Evolutionary conservation across 2,888 invertebrate species (phyloP).

Genomic region (Drosophila demipolita): DNA sequence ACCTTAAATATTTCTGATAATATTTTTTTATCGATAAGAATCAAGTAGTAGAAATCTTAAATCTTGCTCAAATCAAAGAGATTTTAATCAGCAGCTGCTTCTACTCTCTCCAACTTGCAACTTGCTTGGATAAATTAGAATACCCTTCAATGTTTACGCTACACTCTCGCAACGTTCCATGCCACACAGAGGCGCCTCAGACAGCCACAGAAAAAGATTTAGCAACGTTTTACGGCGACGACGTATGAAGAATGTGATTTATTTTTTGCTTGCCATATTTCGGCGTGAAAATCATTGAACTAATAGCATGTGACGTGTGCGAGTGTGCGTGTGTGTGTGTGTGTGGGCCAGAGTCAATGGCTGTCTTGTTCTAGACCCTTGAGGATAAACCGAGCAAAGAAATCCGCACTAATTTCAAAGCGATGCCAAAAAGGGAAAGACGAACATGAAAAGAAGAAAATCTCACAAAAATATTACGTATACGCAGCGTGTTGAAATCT

Average conservation of each 20-base stretch:
- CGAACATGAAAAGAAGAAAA: conserved; percentile 16
- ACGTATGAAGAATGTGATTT: conserved; percentile 61
- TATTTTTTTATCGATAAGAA: background rate
- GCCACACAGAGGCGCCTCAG: conserved; percentile 37
- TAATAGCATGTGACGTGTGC: conserved; percentile 76
- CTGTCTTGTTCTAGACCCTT: conserved; percentile 60
- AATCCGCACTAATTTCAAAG: conserved; percentile 75
- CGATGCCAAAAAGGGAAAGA: conserved; percentile 11
- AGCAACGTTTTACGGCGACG: conserved; percentile 31
- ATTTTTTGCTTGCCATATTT: conserved; percentile 51
- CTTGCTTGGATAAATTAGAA: background rate
- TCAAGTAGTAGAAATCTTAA: background rate
- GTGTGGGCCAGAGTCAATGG: conserved; percentile 32
- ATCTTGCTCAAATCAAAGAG: background rate
- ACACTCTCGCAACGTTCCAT: conserved; percentile 10
- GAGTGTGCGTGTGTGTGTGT: background rate
- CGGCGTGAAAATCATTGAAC: conserved; percentile 82
- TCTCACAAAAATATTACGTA: conserved; percentile 67
- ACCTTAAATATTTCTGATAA: too few species aligned
- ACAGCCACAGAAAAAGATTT: conserved; percentile 67
- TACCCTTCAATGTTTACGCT: conserved; percentile 27
- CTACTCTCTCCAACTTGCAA: background rate
- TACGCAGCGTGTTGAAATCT: conserved; percentile 73
- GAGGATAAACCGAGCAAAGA: conserved; percentile 60
- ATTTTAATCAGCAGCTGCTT: background rate